Percentiles rank a stretch among this genome's conserved stretches.
Evolutionary conservation across 2,113 vertebrate genomes (phyloP).

Genomic region (Zapornia atra): DNA sequence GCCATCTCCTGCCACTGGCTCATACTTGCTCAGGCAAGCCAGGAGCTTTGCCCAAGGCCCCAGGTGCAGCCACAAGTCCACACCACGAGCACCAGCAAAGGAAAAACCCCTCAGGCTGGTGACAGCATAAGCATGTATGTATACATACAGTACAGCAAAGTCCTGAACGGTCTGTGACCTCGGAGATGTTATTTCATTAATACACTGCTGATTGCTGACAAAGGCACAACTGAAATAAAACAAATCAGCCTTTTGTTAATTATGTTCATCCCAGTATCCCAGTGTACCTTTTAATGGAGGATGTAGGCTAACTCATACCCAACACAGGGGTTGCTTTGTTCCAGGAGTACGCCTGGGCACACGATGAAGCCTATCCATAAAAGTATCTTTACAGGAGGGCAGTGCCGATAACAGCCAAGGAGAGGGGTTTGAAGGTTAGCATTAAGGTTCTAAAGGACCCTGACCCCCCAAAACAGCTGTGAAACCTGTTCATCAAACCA

Average conservation of each 20-base stretch:
- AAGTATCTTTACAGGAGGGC: background rate
- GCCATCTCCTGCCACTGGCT: background rate
- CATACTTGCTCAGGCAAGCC: accelerated
- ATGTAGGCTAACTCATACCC: background rate
- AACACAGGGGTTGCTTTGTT: accelerated
- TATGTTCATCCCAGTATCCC: background rate
- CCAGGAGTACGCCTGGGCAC: accelerated
- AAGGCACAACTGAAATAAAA: background rate
- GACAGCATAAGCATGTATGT: accelerated
- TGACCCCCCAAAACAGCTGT: background rate
- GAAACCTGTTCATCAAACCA: background rate
- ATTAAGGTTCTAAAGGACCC: background rate
- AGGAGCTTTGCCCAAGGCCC: background rate
- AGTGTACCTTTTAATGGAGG: background rate
- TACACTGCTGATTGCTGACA: background rate
- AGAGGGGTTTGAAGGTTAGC: background rate
- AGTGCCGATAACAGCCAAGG: background rate
- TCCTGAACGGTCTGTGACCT: background rate
- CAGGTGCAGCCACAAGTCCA: accelerated
- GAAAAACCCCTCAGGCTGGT: background rate
- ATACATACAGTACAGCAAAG: background rate
- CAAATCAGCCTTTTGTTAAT: background rate
- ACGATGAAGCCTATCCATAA: background rate
- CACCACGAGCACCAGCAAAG: background rate
- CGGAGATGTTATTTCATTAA: background rate